Conservation (phyloP, 2,113 vertebrate genomes). For the Empidonax traillii region DNA sequence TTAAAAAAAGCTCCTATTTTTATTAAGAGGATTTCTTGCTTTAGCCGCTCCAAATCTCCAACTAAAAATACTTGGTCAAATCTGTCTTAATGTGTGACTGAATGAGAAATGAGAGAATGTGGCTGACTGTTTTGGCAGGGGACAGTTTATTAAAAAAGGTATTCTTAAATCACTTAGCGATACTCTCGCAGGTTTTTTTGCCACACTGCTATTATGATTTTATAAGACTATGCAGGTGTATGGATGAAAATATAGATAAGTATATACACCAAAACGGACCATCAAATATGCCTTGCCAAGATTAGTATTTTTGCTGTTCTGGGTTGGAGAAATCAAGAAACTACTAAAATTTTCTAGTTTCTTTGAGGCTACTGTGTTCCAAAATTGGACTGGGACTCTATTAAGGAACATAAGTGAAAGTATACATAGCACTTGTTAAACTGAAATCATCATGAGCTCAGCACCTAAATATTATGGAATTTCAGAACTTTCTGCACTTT, state of each 20-base stretch:
- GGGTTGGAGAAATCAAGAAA: background rate
- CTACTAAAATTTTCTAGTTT: background rate
- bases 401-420: background rate
- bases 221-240: background rate
- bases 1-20: slow-evolving; percentile 29
- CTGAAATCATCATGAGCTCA: background rate
- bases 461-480: background rate
- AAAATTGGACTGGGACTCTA: background rate
- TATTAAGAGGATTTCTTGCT: slow-evolving; percentile 61
- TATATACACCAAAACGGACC: background rate
- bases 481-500: background rate
- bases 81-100: slow-evolving; percentile 28
- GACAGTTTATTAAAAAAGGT: background rate
- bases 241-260: background rate
- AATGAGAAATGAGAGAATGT: slow-evolving; percentile 14
- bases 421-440: background rate
- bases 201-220: background rate
- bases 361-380: background rate
- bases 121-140: background rate
- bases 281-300: background rate
- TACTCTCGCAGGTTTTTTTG: background rate
- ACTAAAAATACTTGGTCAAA: slow-evolving; percentile 61
- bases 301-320: background rate
- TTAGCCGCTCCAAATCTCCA: slow-evolving; percentile 44
- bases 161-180: background rate